Percentiles rank a stretch among this genome's conserved stretches.
phyloP scores from a whole-genome alignment of 2,888 invertebrate species.

The Callosobruchus maculatus region DNA sequence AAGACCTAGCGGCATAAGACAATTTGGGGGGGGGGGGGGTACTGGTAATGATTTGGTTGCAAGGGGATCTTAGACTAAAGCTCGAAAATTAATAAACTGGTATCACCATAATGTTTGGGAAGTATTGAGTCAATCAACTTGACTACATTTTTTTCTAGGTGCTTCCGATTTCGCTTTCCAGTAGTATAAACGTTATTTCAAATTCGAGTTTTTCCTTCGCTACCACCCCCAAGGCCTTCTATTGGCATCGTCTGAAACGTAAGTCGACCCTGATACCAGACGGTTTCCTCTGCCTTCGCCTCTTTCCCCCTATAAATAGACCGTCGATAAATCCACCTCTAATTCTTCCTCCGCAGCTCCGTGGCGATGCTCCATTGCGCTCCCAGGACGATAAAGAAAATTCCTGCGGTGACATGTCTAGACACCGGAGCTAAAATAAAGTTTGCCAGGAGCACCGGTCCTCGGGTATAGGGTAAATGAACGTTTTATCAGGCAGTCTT shows the following conservation, averaged over 20 bases:
- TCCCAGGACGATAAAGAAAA: constrained; percentile 8
- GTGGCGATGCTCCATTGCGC: neutral
- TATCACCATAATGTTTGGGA: too few relatives aligned
- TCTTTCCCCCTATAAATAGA: constrained; percentile 15
- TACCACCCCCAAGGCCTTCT: too few relatives aligned
- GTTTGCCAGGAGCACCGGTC: constrained; percentile 4
- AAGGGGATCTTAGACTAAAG: too few relatives aligned
- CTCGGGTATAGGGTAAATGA: constrained; percentile 1
- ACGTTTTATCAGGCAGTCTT: neutral
- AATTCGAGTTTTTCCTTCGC: too few relatives aligned
- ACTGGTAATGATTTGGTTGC: too few relatives aligned
- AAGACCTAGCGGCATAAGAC: too few relatives aligned
- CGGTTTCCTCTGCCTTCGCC: neutral
- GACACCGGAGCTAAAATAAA: constrained; percentile 7
- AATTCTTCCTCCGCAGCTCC: neutral
- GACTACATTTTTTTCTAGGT: too few relatives aligned
- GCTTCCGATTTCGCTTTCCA: too few relatives aligned
- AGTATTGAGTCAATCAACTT: too few relatives aligned
- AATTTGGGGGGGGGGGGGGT: too few relatives aligned
- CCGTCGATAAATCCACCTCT: constrained; percentile 4
- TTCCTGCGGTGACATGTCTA: constrained; percentile 7
- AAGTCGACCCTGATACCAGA: neutral
- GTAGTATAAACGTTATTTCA: too few relatives aligned
- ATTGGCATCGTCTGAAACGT: neutral
- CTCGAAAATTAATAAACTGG: too few relatives aligned